Conservation (phyloP, 2,888 invertebrate genomes). For the Meloe dianella region DNA sequence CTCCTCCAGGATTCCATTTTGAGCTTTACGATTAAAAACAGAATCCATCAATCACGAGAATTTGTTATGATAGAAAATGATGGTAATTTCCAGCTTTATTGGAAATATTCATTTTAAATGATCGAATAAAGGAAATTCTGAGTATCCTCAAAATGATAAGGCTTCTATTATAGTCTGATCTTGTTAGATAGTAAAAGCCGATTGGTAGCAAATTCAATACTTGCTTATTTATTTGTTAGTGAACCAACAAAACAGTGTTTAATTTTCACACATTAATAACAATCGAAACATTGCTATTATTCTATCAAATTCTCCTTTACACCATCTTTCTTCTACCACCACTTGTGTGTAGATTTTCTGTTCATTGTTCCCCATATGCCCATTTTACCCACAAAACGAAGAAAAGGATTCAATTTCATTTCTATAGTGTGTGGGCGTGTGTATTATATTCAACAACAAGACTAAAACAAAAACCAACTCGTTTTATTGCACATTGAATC, state of each 20-base stretch:
- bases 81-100: background rate
- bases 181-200: constrained; percentile 16
- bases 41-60: background rate
- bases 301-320: constrained; percentile 13
- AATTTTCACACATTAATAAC: constrained; percentile 29
- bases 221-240: constrained; percentile 9
- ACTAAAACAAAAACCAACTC: background rate
- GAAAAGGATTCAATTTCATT: too few relatives aligned
- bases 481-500: background rate
- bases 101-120: constrained; percentile 8
- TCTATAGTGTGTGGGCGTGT: background rate
- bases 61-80: background rate
- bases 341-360: background rate
- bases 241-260: constrained; percentile 16
- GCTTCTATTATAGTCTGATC: constrained; percentile 19
- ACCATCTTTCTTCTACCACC: constrained; percentile 7
- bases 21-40: background rate
- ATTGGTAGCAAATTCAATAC: constrained; percentile 17
- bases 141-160: constrained; percentile 19
- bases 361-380: background rate
- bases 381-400: background rate
- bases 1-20: background rate
- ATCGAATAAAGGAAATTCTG: constrained; percentile 12
- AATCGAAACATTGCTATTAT: constrained; percentile 8
- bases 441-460: constrained; percentile 2